Evolutionary conservation across 2,113 vertebrate species (phyloP).

Genomic region (Rhinichthys klamathensis): DNA sequence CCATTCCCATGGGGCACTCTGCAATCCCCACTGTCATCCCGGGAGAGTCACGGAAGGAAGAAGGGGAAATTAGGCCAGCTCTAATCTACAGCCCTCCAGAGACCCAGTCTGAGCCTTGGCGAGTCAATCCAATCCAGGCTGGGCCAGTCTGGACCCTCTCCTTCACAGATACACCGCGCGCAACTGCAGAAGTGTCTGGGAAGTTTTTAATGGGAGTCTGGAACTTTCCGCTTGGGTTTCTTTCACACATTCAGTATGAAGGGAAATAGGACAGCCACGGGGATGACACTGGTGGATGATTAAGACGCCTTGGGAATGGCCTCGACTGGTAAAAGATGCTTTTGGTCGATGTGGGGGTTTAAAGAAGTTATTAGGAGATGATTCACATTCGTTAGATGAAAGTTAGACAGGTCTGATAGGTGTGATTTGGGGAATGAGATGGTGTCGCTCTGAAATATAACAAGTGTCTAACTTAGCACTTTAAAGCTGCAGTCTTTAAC

Average conservation of each 20-base stretch:
- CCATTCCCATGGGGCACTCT: slow-evolving; percentile 50
- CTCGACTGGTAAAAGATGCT: not conserved
- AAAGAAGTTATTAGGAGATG: slow-evolving; percentile 40
- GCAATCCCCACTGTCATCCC: slow-evolving; percentile 57
- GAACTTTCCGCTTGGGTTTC: slow-evolving; percentile 54
- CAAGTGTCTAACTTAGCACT: not conserved
- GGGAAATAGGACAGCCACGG: slow-evolving; percentile 51
- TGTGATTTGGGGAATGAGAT: not conserved
- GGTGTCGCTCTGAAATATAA: not conserved
- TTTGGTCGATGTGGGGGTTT: slow-evolving; percentile 4
- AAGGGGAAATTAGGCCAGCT: slow-evolving; percentile 58
- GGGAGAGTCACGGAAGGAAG: slow-evolving; percentile 49
- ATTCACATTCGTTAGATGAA: slow-evolving; percentile 14
- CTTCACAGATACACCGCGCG: slow-evolving; percentile 38
- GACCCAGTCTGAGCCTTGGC: slow-evolving; percentile 42
- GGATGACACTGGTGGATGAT: slow-evolving; percentile 30
- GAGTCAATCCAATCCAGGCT: slow-evolving; percentile 39
- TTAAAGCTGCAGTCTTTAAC: not conserved
- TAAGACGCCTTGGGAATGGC: slow-evolving; percentile 39
- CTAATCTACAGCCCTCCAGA: slow-evolving; percentile 55
- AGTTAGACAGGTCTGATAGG: not conserved
- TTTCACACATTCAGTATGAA: slow-evolving; percentile 18
- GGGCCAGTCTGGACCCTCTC: slow-evolving; percentile 38
- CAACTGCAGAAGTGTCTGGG: slow-evolving; percentile 35
- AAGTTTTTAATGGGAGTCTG: slow-evolving; percentile 60